Base-by-base conservation (phyloP, 2,113 vertebrate genomes). In the Corythaixoides concolor region DNA sequence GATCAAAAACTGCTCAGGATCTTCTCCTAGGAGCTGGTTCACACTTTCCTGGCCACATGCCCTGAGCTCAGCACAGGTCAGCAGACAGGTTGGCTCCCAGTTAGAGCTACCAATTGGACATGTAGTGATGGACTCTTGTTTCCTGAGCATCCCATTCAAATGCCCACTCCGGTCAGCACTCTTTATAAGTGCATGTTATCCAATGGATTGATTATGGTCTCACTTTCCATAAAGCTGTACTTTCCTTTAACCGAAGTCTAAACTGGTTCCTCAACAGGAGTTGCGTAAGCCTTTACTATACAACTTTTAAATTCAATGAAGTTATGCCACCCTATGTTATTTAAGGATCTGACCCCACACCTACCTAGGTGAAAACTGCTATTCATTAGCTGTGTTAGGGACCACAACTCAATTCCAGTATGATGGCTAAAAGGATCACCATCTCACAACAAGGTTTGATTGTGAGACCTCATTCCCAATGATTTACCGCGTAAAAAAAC, bases 31-130 rank as follows among this genome's bases (percentile, higher is more conserved):
- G 15, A 56, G 12, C 11, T 37, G 11, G 41, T 76, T 63, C 35
- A 22, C 0, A 0, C 28, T 21, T 41, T 33, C n/a, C 41, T 28
- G n/a, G n/a, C 39, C 15, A 9, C 14, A 4, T 22, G 11, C 24
- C 28, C 20, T 10, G 6, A 64, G 19, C 33, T 33, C 33, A 79
- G 63, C 28, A 50, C 50, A 58, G 41, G 14, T 18, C 33, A 39
- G n/a, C 35, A 64, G 27, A 17, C 20, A 47, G 4, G 15, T 23
- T n/a, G 11, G 24, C 35, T 85, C 59, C 45, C 37, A 53, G 13
- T 9, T 9, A 11, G 23, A 67, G 30, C 30, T n/a, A 45, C 26
- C 28, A 24, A 27, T 18, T 55, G 53, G 53, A 55, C 30, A 55
- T 7, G 8, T 12, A 73, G 8, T 6, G 8, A 75, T 39, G 41